Evolutionary conservation across 2,797 vertebrate species (phyloP).

Genomic region (Thunnus albacares): DNA sequence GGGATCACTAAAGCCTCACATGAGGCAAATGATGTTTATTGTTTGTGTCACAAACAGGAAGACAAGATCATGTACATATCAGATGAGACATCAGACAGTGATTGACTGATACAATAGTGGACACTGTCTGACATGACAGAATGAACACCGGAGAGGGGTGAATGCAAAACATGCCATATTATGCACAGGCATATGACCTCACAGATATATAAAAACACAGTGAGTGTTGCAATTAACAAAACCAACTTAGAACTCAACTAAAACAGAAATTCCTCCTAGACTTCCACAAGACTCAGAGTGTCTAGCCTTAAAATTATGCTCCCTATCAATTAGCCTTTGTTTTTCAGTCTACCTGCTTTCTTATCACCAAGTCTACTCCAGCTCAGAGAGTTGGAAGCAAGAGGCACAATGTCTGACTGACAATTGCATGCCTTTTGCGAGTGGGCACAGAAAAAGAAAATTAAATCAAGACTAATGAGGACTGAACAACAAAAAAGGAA

Average conservation of each 20-base stretch:
- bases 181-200: neutral
- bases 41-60: neutral
- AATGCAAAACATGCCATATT: neutral
- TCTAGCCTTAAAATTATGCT: neutral
- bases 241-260: neutral
- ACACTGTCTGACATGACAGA: neutral
- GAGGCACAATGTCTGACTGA: conserved; percentile 42
- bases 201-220: neutral
- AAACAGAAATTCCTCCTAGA: neutral
- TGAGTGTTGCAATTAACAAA: neutral
- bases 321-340: conserved; percentile 52
- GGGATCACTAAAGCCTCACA: conserved; percentile 14
- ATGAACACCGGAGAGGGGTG: neutral
- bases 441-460: conserved; percentile 70
- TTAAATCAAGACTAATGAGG: conserved; percentile 84
- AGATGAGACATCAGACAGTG: conserved; percentile 37
- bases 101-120: conserved; percentile 34
- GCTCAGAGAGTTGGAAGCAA: conserved; percentile 35
- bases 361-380: conserved; percentile 33
- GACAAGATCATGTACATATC: conserved; percentile 24
- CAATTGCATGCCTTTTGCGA: conserved; percentile 75
- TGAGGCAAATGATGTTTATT: neutral
- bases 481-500: conserved; percentile 77
- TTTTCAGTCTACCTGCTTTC: conserved; percentile 55
- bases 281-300: neutral